A percentile compares a stretch with the other conserved stretches of the same genome.
phyloP scores from a whole-genome alignment of 1,140 invertebrate genomes.

The Zaprionus lachaisei region DNA sequence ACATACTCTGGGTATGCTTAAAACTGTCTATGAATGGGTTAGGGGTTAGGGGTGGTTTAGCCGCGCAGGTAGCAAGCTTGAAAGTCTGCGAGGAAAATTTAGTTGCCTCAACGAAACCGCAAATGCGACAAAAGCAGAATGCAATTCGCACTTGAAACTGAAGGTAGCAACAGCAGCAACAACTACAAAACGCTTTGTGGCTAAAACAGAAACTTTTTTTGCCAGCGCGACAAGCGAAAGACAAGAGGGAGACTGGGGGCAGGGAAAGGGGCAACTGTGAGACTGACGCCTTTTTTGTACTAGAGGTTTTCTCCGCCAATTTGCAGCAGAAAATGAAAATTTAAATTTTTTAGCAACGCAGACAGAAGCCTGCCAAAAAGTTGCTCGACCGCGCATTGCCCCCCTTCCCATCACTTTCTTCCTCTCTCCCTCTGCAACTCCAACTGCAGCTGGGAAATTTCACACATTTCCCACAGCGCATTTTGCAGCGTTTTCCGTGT shows the following conservation, averaged over 20 bases:
- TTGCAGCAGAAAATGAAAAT: slow-evolving; percentile 79
- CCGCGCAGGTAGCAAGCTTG: slow-evolving; percentile 31
- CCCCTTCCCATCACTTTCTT: not conserved
- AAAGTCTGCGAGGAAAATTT: slow-evolving; percentile 43
- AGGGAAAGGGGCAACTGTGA: slow-evolving; percentile 30
- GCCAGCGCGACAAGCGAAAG: not conserved
- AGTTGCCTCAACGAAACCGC: slow-evolving; percentile 69
- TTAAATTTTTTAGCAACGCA: slow-evolving; percentile 80
- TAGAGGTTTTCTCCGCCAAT: slow-evolving; percentile 50
- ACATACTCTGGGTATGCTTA: not conserved
- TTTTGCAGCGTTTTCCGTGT: slow-evolving; percentile 50
- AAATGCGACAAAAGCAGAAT: slow-evolving; percentile 82
- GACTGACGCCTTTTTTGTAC: slow-evolving; percentile 26
- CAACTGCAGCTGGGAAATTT: slow-evolving; percentile 74
- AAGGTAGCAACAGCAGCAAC: slow-evolving; percentile 34
- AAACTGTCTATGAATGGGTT: slow-evolving; percentile 16
- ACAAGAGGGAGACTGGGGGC: not conserved
- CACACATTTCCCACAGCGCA: slow-evolving; percentile 77
- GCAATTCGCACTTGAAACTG: slow-evolving; percentile 81
- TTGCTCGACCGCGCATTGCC: slow-evolving; percentile 51
- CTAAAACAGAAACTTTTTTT: slow-evolving; percentile 39
- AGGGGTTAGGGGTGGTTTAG: not conserved
- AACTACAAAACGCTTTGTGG: slow-evolving; percentile 39
- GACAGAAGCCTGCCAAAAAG: slow-evolving; percentile 54
- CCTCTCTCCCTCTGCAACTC: slow-evolving; percentile 15